Evolutionary conservation across 2,888 invertebrate species (phyloP), one percentile per base, ranked within the genome.

Genomic region (Lasiommata megera): DNA sequence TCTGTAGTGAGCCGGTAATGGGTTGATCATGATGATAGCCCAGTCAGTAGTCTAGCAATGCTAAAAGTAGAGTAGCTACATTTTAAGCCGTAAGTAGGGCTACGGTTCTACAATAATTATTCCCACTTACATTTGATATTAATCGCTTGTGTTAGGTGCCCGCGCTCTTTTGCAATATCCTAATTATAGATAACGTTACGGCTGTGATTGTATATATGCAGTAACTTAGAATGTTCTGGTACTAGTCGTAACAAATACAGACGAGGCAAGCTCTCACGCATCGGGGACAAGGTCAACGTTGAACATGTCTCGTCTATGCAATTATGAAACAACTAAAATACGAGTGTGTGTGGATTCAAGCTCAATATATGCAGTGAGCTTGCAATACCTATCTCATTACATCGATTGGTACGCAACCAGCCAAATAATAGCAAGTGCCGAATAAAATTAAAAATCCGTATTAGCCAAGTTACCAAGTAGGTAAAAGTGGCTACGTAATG

Each of bases 211-310:
- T 23, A 48, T n/a, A n/a, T 23, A 37, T 18, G 17, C 47, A 47
- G 5, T 23, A 16, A 40, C 51, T 40, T 16, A 6, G 16, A 36
- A 9, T 48, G 37, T 37, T 8, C 11, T 9, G 46, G 14, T 14
- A 16, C 34, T 17, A 17, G 1, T 18, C 9, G 7, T 14, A 18
- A 37, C 50, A 37, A 38, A 37, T 28, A 11, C 28, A 36, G 53
- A 23, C 41, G 41, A 48, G 50, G 28, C 65, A 60, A 53, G 46
- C 48, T 53, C 53, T 55, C 23, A 43, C 17, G 38, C 46, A 62
- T 75, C 70, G 73, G 62, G 79, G 69, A 78, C 80, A 76, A 80
- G 80, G 80, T 66, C 70, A 29, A 12, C 12, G 61, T 56, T 38
- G 28, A 47, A 43, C 62, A 64, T 63, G 64, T 64, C 65, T 68